These are phyloP conservation scores for Oxyura jamaicensis DNA, from an alignment of 2,113 vertebrate species.

Conservation along the genomic window DNA sequence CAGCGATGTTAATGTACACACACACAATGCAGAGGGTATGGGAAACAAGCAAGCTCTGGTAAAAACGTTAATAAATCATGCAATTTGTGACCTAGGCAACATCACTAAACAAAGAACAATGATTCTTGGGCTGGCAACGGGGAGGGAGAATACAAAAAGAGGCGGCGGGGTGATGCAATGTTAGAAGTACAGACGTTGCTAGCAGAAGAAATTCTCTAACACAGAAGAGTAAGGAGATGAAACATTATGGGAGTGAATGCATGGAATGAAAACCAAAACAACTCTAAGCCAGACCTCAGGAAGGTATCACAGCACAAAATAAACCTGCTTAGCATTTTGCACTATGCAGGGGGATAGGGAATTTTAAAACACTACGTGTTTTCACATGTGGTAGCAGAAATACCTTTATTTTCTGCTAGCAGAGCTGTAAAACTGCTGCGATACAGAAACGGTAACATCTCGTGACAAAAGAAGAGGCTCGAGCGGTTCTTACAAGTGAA, in stretches of 20 bases:
- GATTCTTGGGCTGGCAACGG: background rate
- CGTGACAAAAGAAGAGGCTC: background rate
- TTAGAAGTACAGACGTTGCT: background rate
- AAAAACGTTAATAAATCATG: background rate
- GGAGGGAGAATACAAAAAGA: background rate
- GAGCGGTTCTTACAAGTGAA: background rate
- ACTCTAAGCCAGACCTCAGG: rapidly evolving
- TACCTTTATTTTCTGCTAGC: background rate
- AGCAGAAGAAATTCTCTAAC: background rate
- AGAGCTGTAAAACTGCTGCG: background rate
- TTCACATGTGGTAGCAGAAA: background rate
- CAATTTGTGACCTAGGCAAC: slow-evolving; percentile 41
- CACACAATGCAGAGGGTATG: background rate
- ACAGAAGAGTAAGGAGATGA: background rate
- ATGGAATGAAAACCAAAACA: background rate
- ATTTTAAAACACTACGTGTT: background rate
- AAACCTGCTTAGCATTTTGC: background rate
- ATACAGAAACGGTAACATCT: background rate
- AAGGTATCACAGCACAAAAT: background rate
- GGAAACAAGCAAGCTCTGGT: background rate
- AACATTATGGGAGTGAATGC: background rate
- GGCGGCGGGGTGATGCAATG: background rate
- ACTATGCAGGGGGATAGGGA: background rate
- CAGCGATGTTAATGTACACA: background rate
- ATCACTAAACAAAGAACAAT: background rate